These are phyloP conservation scores for Rhinoptilus africanus DNA, from an alignment of 2,113 vertebrate genomes.

Conservation along the genomic window DNA sequence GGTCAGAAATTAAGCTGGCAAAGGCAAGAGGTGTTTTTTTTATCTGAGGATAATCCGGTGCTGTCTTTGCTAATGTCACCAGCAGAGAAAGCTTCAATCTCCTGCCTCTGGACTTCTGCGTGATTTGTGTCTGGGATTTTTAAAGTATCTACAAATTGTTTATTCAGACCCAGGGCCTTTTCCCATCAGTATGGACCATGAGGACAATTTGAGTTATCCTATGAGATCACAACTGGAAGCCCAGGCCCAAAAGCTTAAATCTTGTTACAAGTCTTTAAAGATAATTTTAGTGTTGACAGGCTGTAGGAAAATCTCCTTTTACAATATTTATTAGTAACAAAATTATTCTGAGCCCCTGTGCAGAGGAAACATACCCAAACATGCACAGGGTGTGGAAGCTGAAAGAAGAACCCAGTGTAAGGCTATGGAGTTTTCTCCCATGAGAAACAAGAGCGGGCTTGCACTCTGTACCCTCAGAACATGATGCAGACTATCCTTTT, in stretches of 20 bases:
- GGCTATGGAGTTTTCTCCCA: neutral
- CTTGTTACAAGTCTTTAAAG: neutral
- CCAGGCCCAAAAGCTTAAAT: neutral
- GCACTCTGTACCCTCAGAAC: neutral
- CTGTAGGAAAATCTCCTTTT: neutral
- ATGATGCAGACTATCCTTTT: neutral
- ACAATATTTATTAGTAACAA: neutral
- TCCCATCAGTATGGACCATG: neutral
- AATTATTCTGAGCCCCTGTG: neutral
- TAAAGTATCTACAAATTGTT: neutral
- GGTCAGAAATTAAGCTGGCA: neutral
- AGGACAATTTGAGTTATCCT: neutral
- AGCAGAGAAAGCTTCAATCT: neutral
- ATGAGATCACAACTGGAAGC: neutral
- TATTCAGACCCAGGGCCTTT: neutral
- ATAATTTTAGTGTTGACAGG: neutral
- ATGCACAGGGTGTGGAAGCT: neutral
- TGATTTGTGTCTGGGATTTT: neutral
- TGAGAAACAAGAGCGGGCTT: neutral
- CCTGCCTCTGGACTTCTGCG: neutral
- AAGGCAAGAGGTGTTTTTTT: neutral
- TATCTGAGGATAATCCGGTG: neutral
- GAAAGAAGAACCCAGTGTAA: neutral
- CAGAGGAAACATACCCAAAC: neutral
- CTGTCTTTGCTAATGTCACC: neutral